Percentiles rank a stretch among this genome's conserved stretches.
Conservation (phyloP, 2,888 invertebrate genomes). For the Andrena chrysosceles region DNA sequence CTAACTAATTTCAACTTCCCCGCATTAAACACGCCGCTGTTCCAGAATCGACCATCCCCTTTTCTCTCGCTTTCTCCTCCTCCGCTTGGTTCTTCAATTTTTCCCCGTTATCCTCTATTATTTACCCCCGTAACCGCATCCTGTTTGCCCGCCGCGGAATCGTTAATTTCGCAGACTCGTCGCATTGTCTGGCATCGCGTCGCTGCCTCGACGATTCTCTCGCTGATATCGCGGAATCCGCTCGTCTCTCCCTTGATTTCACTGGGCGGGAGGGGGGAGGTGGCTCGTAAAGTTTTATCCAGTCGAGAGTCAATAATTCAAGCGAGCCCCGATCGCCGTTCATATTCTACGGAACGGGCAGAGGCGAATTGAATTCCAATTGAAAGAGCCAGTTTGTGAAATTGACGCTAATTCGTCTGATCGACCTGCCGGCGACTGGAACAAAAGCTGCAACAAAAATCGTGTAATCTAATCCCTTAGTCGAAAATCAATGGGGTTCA, state of each 20-base stretch:
- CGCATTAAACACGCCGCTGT: slow-evolving; percentile 33
- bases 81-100: not conserved
- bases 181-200: not conserved
- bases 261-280: not conserved
- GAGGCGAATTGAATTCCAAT: slow-evolving; percentile 57
- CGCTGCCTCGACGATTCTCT: not conserved
- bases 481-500: slow-evolving; percentile 64
- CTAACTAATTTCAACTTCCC: slow-evolving; percentile 67
- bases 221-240: slow-evolving; percentile 5
- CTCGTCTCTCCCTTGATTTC: slow-evolving; percentile 19
- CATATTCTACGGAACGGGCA: slow-evolving; percentile 45
- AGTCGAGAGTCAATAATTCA: slow-evolving; percentile 32
- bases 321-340: slow-evolving; percentile 23
- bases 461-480: slow-evolving; percentile 65
- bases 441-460: slow-evolving; percentile 68
- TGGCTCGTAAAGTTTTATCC: slow-evolving; percentile 28
- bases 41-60: not conserved
- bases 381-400: slow-evolving; percentile 57
- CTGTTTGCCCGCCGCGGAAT: not conserved
- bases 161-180: slow-evolving; percentile 12
- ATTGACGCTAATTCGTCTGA: slow-evolving; percentile 63
- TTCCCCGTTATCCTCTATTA: not conserved
- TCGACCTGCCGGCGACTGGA: slow-evolving; percentile 12
- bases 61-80: not conserved
- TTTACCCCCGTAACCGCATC: not conserved